Evolutionary conservation across 2,113 vertebrate genomes (phyloP), one percentile per base, ranked within the genome.

Genomic region (Callionymus lyra): DNA sequence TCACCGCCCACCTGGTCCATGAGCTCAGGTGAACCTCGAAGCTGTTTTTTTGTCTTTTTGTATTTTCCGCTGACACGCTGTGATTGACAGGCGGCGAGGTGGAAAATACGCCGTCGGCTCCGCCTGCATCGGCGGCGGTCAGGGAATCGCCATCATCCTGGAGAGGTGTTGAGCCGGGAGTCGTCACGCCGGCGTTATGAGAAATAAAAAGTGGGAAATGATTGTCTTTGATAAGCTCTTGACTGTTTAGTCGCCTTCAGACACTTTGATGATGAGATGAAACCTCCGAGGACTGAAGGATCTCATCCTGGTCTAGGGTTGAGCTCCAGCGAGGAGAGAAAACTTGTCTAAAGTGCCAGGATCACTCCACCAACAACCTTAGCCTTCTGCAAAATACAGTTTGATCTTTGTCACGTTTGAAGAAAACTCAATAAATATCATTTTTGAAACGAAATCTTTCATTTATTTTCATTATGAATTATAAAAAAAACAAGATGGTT

Each of bases 81-180:
- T 47, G 44, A 3, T 11, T 9, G 8, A 48, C 66, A 99, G 95
- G 78, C 88, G 93, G 8, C 89, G 88, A 4, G 84, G 91, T 1
- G 92, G 89, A 12, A 95, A 89, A 36, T 98, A 96, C 0, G 95
- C 88, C 0, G 77, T 97, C 0, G 94, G 95, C 1, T 97, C 95
- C 0, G 93, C 95, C 21, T 99, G 95, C 71, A 98, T 97, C 1
- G 95, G 95, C 0, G 94, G 95, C 0, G 95, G 95, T 32, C 95
- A 98, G 47, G 95, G 94, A 2, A 96, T 99, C 1, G 93, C 94
- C 1, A 9, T 98, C 44, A 41, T 99, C 66, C 63, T 99, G 4
- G 84, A 99, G 79, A 94, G 82, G 42, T 76, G 63, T 65, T 31
- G 77, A 47, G n/a, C 17, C 19, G 21, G 8, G 21, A 27, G 8